Evolutionary conservation across 1,140 invertebrate genomes (phyloP), one percentile per base, ranked within the genome.

Genomic region (Helicoverpa zea): DNA sequence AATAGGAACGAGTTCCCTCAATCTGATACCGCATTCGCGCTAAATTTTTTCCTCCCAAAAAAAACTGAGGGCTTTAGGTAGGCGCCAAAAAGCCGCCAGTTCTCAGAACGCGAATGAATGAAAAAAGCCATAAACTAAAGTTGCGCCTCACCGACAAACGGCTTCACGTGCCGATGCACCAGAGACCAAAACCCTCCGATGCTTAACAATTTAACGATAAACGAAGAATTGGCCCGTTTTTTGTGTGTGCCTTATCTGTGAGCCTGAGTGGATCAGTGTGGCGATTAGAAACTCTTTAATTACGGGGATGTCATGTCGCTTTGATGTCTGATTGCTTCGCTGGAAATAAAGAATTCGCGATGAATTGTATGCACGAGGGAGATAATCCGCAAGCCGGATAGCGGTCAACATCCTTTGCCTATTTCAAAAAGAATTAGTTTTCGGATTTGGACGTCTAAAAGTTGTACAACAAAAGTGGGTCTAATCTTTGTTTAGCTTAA

Each of bases 51-150:
- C 49, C 51, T 61, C 14, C 23, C 29, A 80, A 66, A 81, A 23
- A 81, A 74, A 78, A 68, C 58, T 56, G 64, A 75, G 79, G 77
- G 82, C 79, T 86, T 88, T 84, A 76, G 79, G 84, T 87, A 92
- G 92, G 92, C 92, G 92, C 92, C 92, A 92, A 92, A 93, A 89
- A 89, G 91, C 91, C 89, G 91, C 88, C 88, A 68, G 85, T 94
- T 94, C 92, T 90, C 75, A 87, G 91, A 94, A 94, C 77, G 82
- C 75, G 89, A 88, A 88, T 91, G 89, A 92, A 92, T 90, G 88
- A 92, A 94, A 94, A 94, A 94, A 92, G 84, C 84, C 87, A 88
- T 90, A 92, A 92, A 91, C 85, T 83, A 83, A 86, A 89, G 84
- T 86, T 82, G 82, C 77, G 77, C 82, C 66, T 81, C 88, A 80